These are phyloP conservation scores for Ophiodon elongatus DNA, from an alignment of 2,113 vertebrate species.

Conservation along the genomic window DNA sequence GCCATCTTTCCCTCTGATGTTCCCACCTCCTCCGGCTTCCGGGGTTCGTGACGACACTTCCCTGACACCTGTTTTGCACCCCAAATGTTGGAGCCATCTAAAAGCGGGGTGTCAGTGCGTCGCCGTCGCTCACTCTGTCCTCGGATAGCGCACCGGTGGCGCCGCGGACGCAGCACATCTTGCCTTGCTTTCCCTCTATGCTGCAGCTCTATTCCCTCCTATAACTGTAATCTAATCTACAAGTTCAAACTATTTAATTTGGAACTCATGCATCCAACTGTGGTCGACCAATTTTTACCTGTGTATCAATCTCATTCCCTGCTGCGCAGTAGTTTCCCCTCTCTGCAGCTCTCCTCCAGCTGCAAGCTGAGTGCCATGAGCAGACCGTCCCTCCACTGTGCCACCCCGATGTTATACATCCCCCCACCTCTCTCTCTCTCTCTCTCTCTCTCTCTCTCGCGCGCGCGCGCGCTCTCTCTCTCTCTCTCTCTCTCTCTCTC, in stretches of 20 bases:
- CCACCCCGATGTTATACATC: constrained; percentile 75
- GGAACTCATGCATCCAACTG: constrained; percentile 44
- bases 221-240: constrained; percentile 31
- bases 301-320: constrained; percentile 21
- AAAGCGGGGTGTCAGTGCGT: constrained; percentile 72
- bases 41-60: constrained; percentile 88
- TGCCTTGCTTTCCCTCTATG: constrained; percentile 32
- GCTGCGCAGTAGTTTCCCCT: constrained; percentile 42
- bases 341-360: constrained; percentile 76
- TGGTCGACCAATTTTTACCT: constrained; percentile 22
- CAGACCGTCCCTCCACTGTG: constrained; percentile 72
- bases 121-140: constrained; percentile 62
- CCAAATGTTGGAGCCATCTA: constrained; percentile 86
- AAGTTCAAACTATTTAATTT: constrained; percentile 27
- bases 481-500: background rate
- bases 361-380: constrained; percentile 70
- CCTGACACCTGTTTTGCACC: constrained; percentile 88
- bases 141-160: constrained; percentile 64
- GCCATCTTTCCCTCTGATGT: constrained; percentile 93
- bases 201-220: constrained; percentile 54
- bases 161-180: constrained; percentile 72
- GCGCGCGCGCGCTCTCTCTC: too few relatives aligned
- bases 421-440: constrained; percentile 26
- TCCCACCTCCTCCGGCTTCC: constrained; percentile 87
- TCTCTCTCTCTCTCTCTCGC: background rate